Evolutionary conservation across 2,888 invertebrate species (phyloP).

Genomic region (Herminia tarsipennalis): DNA sequence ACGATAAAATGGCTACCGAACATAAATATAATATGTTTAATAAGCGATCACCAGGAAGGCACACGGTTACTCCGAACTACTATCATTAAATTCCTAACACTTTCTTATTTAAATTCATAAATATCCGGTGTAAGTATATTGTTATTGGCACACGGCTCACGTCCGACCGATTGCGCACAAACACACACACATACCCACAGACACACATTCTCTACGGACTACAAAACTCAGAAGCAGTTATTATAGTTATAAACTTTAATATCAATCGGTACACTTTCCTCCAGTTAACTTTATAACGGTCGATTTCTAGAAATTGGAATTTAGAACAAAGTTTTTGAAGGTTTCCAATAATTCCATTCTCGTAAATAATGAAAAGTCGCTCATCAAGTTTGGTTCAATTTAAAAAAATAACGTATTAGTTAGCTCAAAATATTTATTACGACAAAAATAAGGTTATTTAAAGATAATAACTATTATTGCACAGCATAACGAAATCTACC

Average conservation of each 20-base stretch:
- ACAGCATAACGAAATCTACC: slow-evolving; percentile 20
- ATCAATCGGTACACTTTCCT: slow-evolving; percentile 22
- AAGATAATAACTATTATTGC: slow-evolving; percentile 15
- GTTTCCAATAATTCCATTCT: slow-evolving; percentile 11
- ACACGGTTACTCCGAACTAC: slow-evolving; percentile 65
- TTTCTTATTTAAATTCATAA: slow-evolving; percentile 85
- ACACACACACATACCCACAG: slow-evolving; percentile 59
- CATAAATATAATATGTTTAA: slow-evolving; percentile 65
- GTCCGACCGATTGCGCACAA: slow-evolving; percentile 78
- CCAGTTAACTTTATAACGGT: slow-evolving; percentile 15
- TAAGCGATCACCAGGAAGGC: slow-evolving; percentile 65
- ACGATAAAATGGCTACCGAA: slow-evolving; percentile 61
- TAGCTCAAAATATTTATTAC: slow-evolving; percentile 17
- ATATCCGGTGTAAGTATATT: slow-evolving; percentile 81
- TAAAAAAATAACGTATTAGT: slow-evolving; percentile 14
- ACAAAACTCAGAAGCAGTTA: slow-evolving; percentile 31
- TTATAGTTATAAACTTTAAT: slow-evolving; percentile 19
- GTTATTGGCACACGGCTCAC: slow-evolving; percentile 72
- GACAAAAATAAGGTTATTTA: slow-evolving; percentile 20
- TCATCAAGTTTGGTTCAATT: slow-evolving; percentile 15
- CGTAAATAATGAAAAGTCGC: slow-evolving; percentile 11
- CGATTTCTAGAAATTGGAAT: slow-evolving; percentile 18
- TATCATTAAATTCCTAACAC: slow-evolving; percentile 84
- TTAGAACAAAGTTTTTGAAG: slow-evolving; percentile 17
- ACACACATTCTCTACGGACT: slow-evolving; percentile 56